Evolutionary conservation across 2,113 vertebrate genomes (phyloP).

Genomic region (Aplodontia rufa): DNA sequence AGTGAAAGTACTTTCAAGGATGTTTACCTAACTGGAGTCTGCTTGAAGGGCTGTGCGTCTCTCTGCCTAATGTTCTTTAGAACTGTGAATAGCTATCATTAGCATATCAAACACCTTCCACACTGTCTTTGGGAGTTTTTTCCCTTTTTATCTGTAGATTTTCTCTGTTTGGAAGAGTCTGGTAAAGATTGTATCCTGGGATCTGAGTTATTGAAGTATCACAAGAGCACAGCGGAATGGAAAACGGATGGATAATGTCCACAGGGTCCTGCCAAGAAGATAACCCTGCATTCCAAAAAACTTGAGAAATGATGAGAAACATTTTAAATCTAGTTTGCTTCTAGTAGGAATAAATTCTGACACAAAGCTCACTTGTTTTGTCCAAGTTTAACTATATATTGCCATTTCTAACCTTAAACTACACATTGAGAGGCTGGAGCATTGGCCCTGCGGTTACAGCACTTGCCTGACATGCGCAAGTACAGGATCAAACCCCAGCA

Average conservation of each 20-base stretch:
- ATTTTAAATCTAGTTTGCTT: constrained; percentile 18
- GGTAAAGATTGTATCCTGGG: background rate
- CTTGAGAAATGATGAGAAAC: background rate
- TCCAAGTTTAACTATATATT: background rate
- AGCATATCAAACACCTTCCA: constrained; percentile 44
- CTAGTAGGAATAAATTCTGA: background rate
- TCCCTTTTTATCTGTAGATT: background rate
- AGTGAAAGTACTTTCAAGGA: background rate
- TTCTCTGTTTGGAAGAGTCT: background rate
- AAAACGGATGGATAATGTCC: constrained; percentile 4
- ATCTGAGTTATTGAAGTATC: constrained; percentile 33
- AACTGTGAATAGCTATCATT: constrained; percentile 2
- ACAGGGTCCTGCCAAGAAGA: background rate
- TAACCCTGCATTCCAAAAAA: background rate
- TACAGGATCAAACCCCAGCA: too few relatives aligned
- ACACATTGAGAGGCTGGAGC: too few relatives aligned
- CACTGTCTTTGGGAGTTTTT: background rate
- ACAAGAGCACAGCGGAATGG: background rate
- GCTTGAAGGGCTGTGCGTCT: background rate
- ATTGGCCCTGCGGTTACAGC: too few relatives aligned
- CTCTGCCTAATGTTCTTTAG: background rate
- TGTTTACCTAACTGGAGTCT: background rate
- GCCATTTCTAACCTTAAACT: background rate
- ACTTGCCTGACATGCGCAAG: too few relatives aligned
- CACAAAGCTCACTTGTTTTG: background rate